Conservation (phyloP, 2,888 invertebrate genomes). For the Stenotaenia linearis region DNA sequence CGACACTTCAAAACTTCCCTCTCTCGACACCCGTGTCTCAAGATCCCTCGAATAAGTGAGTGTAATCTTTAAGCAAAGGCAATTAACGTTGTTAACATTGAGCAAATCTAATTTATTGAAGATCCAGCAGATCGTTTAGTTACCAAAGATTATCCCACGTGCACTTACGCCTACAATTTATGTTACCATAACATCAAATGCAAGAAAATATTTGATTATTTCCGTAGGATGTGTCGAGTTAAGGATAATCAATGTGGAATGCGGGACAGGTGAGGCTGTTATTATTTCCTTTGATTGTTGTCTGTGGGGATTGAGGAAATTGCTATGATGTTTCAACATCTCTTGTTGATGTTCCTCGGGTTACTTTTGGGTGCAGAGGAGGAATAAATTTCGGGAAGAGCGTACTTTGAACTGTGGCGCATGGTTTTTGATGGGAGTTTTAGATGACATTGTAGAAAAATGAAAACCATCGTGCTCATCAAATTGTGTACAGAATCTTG, state of each 20-base stretch:
- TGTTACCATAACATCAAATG: constrained; percentile 21
- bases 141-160: constrained; percentile 8
- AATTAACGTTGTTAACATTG: neutral
- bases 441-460: neutral
- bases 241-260: neutral
- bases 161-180: neutral
- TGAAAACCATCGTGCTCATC: neutral
- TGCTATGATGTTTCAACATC: too few relatives aligned
- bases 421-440: too few relatives aligned
- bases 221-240: constrained; percentile 3
- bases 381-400: too few relatives aligned
- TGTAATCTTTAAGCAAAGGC: too few relatives aligned
- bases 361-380: too few relatives aligned
- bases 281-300: too few relatives aligned
- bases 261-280: neutral
- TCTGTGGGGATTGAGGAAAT: too few relatives aligned
- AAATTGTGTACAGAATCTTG: neutral
- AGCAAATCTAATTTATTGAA: too few relatives aligned
- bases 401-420: too few relatives aligned
- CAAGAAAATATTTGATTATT: constrained; percentile 21
- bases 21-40: constrained; percentile 79
- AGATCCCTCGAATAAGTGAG: constrained; percentile 8
- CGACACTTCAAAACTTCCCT: constrained; percentile 88
- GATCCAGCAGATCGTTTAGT: neutral
- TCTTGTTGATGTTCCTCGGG: too few relatives aligned